Percentiles rank a stretch among this genome's conserved stretches.
Conservation (phyloP, 2,797 vertebrate species). For the Taeniopygia guttata region DNA sequence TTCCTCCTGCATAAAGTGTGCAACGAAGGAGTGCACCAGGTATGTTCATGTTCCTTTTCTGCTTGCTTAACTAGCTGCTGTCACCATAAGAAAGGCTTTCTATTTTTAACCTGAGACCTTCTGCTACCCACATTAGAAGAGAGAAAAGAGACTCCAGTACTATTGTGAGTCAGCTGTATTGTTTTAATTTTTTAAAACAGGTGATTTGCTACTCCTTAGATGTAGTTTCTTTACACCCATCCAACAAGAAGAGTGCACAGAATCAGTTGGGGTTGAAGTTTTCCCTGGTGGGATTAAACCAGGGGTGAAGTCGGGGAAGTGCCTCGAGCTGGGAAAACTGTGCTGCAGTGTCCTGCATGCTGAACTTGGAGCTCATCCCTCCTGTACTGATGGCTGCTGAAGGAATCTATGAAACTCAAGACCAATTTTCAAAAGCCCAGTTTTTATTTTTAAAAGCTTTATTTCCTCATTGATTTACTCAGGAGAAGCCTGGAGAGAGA, state of each 20-base stretch:
- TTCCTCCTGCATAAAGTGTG: background rate
- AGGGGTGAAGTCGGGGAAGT: background rate
- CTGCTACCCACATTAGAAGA: slow-evolving; percentile 8
- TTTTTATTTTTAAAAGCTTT: background rate
- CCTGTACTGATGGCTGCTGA: background rate
- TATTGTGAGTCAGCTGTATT: slow-evolving; percentile 21
- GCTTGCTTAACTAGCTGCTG: background rate
- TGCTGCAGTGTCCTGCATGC: background rate
- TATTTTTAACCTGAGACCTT: slow-evolving; percentile 45
- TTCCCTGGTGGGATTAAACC: background rate
- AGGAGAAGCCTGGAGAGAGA: background rate
- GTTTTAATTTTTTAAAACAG: background rate
- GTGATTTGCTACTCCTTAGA: background rate
- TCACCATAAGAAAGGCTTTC: slow-evolving; percentile 22
- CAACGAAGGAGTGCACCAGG: background rate
- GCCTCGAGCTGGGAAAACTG: background rate
- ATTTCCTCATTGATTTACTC: background rate
- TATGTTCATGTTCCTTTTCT: background rate
- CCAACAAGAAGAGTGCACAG: background rate
- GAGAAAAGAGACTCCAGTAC: background rate
- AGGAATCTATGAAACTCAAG: background rate
- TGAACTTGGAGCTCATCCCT: background rate
- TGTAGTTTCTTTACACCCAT: background rate
- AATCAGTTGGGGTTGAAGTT: background rate
- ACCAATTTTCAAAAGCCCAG: background rate